Percentiles rank a stretch among this genome's conserved stretches.
Conservation (phyloP, 1,140 invertebrate genomes). For the Pseudomyrmex sp. region DNA sequence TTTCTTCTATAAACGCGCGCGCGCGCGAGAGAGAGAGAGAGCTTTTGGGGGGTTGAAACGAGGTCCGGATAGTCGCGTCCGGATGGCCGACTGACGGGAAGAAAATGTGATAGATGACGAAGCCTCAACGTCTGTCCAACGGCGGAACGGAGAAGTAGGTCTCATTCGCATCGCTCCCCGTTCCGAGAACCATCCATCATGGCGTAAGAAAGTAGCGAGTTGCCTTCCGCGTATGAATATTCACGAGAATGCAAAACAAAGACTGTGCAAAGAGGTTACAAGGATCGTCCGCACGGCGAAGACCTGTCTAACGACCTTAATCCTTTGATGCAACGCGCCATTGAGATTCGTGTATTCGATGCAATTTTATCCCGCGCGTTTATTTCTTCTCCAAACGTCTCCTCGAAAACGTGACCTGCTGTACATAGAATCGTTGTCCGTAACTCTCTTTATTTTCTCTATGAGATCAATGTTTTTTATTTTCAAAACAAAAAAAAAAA, state of each 20-base stretch:
- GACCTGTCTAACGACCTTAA: slow-evolving; percentile 20
- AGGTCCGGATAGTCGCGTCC: slow-evolving; percentile 3
- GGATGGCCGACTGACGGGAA: slow-evolving; percentile 45
- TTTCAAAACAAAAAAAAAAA: background rate
- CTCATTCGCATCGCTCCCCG: slow-evolving; percentile 57
- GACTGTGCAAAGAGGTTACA: background rate
- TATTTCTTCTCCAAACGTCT: background rate
- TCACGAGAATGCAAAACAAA: slow-evolving; percentile 63
- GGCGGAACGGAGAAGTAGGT: slow-evolving; percentile 65
- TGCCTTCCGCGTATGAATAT: slow-evolving; percentile 70
- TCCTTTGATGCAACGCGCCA: slow-evolving; percentile 31
- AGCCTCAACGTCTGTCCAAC: slow-evolving; percentile 58
- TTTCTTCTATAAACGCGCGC: too few relatives aligned
- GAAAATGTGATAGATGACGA: slow-evolving; percentile 71
- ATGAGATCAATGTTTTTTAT: background rate
- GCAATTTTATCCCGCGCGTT: background rate
- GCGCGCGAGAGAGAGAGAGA: background rate
- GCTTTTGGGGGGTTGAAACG: slow-evolving; percentile 8
- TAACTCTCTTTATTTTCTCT: background rate
- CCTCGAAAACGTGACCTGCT: background rate
- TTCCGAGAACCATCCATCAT: slow-evolving; percentile 73
- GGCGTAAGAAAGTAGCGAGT: slow-evolving; percentile 67
- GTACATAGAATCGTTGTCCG: background rate
- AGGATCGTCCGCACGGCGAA: slow-evolving; percentile 1
- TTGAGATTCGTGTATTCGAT: background rate